Percentiles rank a stretch among this genome's conserved stretches.
These are phyloP conservation scores for Tetranychus piercei DNA, from an alignment of 2,888 invertebrate species.

Conservation along the genomic window DNA sequence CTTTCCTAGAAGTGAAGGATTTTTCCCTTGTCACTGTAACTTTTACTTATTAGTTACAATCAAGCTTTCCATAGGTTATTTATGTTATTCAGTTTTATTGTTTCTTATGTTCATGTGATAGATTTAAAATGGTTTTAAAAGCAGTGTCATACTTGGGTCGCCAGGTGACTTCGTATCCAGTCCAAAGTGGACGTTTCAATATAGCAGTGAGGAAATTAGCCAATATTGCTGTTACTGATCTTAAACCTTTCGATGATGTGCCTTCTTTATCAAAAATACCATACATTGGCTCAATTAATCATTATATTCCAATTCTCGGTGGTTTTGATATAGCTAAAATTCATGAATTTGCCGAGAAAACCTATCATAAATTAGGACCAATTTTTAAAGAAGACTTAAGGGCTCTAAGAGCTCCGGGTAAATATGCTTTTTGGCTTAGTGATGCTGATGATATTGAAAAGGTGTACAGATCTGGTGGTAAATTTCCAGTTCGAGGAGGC, in stretches of 20 bases:
- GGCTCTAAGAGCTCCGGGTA: constrained; percentile 26
- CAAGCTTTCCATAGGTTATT: too few relatives aligned
- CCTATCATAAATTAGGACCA: constrained; percentile 27
- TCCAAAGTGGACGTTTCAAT: background rate
- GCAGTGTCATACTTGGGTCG: background rate
- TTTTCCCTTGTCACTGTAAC: too few relatives aligned
- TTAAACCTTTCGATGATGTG: background rate
- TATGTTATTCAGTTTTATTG: too few relatives aligned
- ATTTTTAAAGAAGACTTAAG: constrained; percentile 28
- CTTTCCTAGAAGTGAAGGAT: too few relatives aligned
- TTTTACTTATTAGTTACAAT: too few relatives aligned
- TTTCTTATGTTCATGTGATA: too few relatives aligned
- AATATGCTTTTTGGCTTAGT: constrained; percentile 30
- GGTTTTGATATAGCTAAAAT: constrained; percentile 25
- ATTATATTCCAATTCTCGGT: constrained; percentile 20
- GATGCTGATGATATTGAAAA: constrained; percentile 38
- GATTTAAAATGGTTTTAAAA: too few relatives aligned
- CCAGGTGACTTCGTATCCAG: background rate
- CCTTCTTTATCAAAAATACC: background rate
- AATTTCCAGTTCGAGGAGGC: constrained; percentile 38
- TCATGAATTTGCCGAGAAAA: constrained; percentile 28
- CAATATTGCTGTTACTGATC: background rate
- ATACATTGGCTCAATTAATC: background rate
- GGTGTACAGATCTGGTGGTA: constrained; percentile 38
- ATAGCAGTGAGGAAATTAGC: background rate